Evolutionary conservation across 1,140 invertebrate genomes (phyloP).

Genomic region (Trinorchestia longiramus): DNA sequence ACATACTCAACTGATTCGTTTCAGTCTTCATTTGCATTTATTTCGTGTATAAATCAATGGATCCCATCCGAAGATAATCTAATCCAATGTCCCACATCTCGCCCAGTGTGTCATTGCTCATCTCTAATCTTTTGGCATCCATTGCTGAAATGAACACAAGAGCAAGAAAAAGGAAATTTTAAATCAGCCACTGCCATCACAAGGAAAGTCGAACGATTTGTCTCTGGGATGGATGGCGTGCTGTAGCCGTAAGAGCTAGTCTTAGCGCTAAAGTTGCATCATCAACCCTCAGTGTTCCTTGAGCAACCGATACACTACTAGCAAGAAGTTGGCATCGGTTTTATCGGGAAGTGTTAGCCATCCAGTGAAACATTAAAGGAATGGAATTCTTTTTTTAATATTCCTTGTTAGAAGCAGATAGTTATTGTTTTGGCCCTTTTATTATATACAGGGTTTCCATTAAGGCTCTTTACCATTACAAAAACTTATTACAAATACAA

Average conservation of each 20-base stretch:
- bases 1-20: too few species aligned
- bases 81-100: background rate
- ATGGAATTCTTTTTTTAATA: too few species aligned
- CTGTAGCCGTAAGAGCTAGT: background rate
- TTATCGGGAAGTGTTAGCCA: too few species aligned
- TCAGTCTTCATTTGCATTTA: too few species aligned
- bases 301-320: background rate
- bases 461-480: too few species aligned
- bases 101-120: background rate
- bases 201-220: slow-evolving; percentile 34
- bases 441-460: too few species aligned
- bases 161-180: background rate
- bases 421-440: too few species aligned
- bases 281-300: background rate
- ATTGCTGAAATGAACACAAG: background rate
- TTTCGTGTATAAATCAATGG: background rate
- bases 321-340: background rate
- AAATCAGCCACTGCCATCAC: background rate
- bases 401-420: too few species aligned
- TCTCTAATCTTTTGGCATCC: background rate
- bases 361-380: too few species aligned
- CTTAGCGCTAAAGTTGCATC: background rate
- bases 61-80: background rate
- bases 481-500: too few species aligned
- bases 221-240: slow-evolving; percentile 1